These are phyloP conservation scores for Beris chalybata DNA, from an alignment of 2,888 invertebrate species.

Conservation along the genomic window DNA sequence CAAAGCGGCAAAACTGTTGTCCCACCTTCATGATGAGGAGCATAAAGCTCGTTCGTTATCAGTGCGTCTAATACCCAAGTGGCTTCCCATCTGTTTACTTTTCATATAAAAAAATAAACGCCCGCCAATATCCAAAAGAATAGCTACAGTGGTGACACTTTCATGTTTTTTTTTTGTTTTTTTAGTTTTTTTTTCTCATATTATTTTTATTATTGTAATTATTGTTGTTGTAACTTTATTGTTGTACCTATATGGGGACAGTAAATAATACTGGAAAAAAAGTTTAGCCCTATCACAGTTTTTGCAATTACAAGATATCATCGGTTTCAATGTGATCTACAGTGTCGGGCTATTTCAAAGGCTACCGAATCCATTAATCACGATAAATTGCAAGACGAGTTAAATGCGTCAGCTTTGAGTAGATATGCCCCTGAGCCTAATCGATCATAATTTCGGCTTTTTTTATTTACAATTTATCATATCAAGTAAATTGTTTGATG, in stretches of 20 bases:
- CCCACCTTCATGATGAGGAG: conserved; percentile 3
- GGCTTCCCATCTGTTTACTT: conserved; percentile 18
- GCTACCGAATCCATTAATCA: conserved; percentile 30
- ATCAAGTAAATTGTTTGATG: no score
- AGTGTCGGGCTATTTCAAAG: conserved; percentile 19
- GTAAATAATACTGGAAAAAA: not conserved
- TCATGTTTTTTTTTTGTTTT: conserved; percentile 3
- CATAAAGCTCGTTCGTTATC: conserved; percentile 12
- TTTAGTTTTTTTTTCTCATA: not conserved
- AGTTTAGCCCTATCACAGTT: not conserved
- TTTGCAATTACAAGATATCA: conserved; percentile 16
- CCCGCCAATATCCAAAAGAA: not conserved
- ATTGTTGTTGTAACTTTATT: not conserved
- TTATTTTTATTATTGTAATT: not conserved
- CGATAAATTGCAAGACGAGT: conserved; percentile 30
- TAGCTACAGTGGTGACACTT: conserved; percentile 3
- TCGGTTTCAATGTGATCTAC: not conserved
- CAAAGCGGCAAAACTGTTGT: not conserved
- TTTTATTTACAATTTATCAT: conserved; percentile 11
- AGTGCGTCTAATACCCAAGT: conserved; percentile 11
- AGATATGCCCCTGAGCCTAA: conserved; percentile 4
- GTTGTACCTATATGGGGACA: conserved; percentile 3
- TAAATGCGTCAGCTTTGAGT: not conserved
- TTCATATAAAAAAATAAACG: conserved; percentile 1
- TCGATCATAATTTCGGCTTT: conserved; percentile 26